Conservation (phyloP, 2,888 invertebrate species). For the Stenoptilia bipunctidactyla region DNA sequence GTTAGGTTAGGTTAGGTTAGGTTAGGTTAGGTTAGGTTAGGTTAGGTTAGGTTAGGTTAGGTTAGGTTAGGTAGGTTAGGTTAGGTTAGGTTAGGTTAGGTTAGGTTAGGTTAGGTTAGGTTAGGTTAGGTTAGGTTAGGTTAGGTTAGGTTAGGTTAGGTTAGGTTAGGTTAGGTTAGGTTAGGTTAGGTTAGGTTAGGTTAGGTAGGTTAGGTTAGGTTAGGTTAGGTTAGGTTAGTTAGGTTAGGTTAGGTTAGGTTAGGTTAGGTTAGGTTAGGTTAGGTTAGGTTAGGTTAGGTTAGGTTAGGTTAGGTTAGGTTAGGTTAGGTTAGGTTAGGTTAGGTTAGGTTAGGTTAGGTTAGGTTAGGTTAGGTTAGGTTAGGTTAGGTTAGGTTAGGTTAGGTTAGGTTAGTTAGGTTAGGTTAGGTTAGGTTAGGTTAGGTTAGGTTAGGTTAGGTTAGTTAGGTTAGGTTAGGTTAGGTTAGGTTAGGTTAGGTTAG, state of each 20-base stretch:
- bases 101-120: constrained; percentile 7
- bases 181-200: constrained; percentile 10
- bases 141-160: constrained; percentile 8
- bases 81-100: constrained; percentile 1
- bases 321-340: constrained; percentile 18
- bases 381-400: constrained; percentile 16
- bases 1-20: constrained; percentile 11
- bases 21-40: constrained; percentile 12
- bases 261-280: constrained; percentile 5
- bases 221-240: constrained; percentile 13
- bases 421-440: constrained; percentile 22
- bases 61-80: too few relatives aligned
- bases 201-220: constrained; percentile 9
- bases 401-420: constrained; percentile 18
- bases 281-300: constrained; percentile 1
- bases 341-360: constrained; percentile 18
- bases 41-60: constrained; percentile 12
- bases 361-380: constrained; percentile 17
- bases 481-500: constrained; percentile 13
- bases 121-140: constrained; percentile 5
- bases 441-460: constrained; percentile 21
- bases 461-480: constrained; percentile 16
- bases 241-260: constrained; percentile 14
- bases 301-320: constrained; percentile 18
- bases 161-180: constrained; percentile 10